Base-by-base conservation (phyloP, 2,113 vertebrate genomes). In the Pontoporia blainvillei region DNA sequence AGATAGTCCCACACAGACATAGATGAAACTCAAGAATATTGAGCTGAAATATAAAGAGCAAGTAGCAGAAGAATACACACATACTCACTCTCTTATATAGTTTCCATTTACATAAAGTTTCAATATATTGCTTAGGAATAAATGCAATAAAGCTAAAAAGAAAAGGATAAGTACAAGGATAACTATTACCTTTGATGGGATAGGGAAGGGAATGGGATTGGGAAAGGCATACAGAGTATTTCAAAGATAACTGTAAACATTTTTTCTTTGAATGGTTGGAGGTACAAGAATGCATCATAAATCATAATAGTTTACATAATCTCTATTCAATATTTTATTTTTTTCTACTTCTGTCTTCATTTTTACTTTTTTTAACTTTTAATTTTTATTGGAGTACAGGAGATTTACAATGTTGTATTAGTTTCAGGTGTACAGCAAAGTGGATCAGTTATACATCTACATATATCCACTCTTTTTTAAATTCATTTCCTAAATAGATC, bases 1-100 rank as follows among this genome's bases (percentile, higher is more conserved):
- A 88, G 21, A 6, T 61, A 46, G 5, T 61, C 17, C 31, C 46
- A 71, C 52, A 94, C 39, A 39, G 25, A 96, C 39, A 72, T 0
- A 91, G 23, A n/a, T 61, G 31, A 96, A 90, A 96, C 31, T 82
- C 18, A 86, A 96, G n/a, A 71, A 83, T 52, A 78, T 12, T 57
- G 8, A 83, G 20, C 13, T 67, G 59, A 81, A 92, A 85, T 71
- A 81, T 49, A 75, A 86, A 90, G 79, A 93, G 46, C 23, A 91
- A 72, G 46, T 34, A 71, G 31, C 5, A 49, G 31, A 46, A 59
- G 25, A 44, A 88, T 6, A 67, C 6, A 57, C 17, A 66, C 18
- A 49, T 25, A 73, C 29, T 54, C 49, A 73, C 29, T 54, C 49
- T 54, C 52, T 61, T 75, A 64, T 0, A 71, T 1, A 69, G n/a